A percentile compares a stretch with the other conserved stretches of the same genome.
Conservation (phyloP, 2,888 invertebrate species). For the Sphaerophoria taeniata region DNA sequence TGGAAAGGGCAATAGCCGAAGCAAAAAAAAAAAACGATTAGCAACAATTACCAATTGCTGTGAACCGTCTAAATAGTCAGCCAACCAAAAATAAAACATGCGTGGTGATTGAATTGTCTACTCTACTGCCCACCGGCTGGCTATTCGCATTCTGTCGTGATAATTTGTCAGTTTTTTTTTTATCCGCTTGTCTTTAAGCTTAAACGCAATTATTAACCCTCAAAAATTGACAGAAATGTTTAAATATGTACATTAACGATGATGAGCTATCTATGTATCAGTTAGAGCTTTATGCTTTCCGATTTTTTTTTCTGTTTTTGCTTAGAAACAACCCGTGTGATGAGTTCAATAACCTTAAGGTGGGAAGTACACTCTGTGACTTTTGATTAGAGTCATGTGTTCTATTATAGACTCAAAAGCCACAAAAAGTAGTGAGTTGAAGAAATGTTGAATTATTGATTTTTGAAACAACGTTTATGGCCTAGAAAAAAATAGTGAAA, state of each 20-base stretch:
- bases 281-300: conserved; percentile 27
- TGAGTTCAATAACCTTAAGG: conserved; percentile 51
- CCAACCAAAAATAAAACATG: conserved; percentile 26
- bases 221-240: not conserved
- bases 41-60: conserved; percentile 64
- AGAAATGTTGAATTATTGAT: no score
- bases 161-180: conserved; percentile 46
- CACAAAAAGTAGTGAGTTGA: no score
- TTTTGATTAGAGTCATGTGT: not conserved
- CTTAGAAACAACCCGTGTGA: conserved; percentile 17
- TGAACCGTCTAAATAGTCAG: conserved; percentile 45
- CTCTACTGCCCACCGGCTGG: not conserved
- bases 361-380: not conserved
- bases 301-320: conserved; percentile 25
- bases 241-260: conserved; percentile 21
- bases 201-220: conserved; percentile 55
- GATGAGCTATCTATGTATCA: conserved; percentile 30
- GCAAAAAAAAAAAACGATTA: conserved; percentile 50
- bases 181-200: conserved; percentile 27
- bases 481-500: not conserved
- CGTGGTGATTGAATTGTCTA: conserved; percentile 15
- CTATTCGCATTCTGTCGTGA: conserved; percentile 40
- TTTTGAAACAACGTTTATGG: no score
- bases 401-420: not conserved
- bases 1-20: conserved; percentile 19